These are phyloP conservation scores for Hyalella azteca DNA, from an alignment of 2,888 invertebrate species.

Conservation along the genomic window DNA sequence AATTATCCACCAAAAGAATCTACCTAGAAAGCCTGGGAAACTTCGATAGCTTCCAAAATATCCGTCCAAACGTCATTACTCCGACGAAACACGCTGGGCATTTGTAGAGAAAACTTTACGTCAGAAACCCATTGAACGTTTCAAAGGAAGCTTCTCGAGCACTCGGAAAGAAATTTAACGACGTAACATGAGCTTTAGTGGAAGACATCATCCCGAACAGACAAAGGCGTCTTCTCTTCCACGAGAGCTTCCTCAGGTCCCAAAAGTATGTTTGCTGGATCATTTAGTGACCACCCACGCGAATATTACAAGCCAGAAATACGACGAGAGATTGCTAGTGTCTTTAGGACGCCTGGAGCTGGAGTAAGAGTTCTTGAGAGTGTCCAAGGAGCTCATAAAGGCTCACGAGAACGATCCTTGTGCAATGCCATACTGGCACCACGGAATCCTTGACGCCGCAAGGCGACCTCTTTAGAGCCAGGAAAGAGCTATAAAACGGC, in stretches of 20 bases:
- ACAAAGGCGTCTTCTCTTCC: not conserved
- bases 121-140: too few species aligned
- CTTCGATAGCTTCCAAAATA: too few species aligned
- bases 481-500: not conserved
- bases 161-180: not conserved
- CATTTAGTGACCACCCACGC: not conserved
- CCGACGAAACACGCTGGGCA: too few species aligned
- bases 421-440: not conserved
- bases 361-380: not conserved
- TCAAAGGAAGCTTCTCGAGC: not conserved
- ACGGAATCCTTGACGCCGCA: not conserved
- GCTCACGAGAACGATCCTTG: constrained; percentile 2
- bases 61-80: too few species aligned
- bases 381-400: not conserved
- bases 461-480: not conserved
- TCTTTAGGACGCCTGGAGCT: not conserved
- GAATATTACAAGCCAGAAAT: not conserved
- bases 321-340: not conserved
- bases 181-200: not conserved
- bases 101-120: too few species aligned
- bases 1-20: too few species aligned
- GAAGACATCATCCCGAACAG: not conserved
- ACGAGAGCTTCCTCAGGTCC: not conserved
- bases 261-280: not conserved
- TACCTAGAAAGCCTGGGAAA: too few species aligned